A percentile compares a stretch with the other conserved stretches of the same genome.
Evolutionary conservation across 2,797 vertebrate genomes (phyloP).

Genomic region (Austrolebias charrua): DNA sequence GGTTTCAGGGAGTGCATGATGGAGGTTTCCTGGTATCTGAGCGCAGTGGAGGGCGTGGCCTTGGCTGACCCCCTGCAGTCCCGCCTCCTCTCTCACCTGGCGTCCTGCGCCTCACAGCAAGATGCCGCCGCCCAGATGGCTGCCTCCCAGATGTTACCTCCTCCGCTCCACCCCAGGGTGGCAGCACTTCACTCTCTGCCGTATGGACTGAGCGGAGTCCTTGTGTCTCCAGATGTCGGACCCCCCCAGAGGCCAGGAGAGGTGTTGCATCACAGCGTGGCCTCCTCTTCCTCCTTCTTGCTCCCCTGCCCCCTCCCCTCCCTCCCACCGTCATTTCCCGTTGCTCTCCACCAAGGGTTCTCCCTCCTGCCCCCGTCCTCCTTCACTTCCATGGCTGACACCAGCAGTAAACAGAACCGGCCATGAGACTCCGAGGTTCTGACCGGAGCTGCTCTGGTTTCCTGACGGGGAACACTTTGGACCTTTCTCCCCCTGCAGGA

Average conservation of each 20-base stretch:
- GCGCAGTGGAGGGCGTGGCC: conserved; percentile 76
- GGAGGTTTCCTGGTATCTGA: conserved; percentile 90
- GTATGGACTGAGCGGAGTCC: conserved; percentile 80
- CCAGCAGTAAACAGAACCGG: conserved; percentile 84
- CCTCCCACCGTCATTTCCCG: conserved; percentile 84
- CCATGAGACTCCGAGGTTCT: conserved; percentile 96
- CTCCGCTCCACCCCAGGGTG: conserved; percentile 85
- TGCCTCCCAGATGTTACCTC: conserved; percentile 64
- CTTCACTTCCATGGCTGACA: conserved; percentile 41
- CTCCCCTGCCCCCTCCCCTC: conserved; percentile 24
- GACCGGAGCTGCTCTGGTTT: conserved; percentile 30
- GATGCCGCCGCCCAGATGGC: conserved; percentile 81
- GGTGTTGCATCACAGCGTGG: conserved; percentile 68
- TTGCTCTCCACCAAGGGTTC: conserved; percentile 79
- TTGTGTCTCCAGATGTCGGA: conserved; percentile 60
- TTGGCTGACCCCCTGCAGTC: conserved; percentile 74
- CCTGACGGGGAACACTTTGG: too few relatives aligned
- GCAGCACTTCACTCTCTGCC: conserved; percentile 82
- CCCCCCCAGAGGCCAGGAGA: conserved; percentile 65
- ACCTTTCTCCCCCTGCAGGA: too few relatives aligned
- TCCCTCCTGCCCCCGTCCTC: conserved; percentile 82
- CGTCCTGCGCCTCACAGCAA: conserved; percentile 87
- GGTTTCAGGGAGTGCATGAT: conserved; percentile 92
- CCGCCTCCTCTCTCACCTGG: conserved; percentile 91
- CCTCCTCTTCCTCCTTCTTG: conserved; percentile 57